Conservation (phyloP, 2,888 invertebrate species). For the Nemotelus pantherinus region DNA sequence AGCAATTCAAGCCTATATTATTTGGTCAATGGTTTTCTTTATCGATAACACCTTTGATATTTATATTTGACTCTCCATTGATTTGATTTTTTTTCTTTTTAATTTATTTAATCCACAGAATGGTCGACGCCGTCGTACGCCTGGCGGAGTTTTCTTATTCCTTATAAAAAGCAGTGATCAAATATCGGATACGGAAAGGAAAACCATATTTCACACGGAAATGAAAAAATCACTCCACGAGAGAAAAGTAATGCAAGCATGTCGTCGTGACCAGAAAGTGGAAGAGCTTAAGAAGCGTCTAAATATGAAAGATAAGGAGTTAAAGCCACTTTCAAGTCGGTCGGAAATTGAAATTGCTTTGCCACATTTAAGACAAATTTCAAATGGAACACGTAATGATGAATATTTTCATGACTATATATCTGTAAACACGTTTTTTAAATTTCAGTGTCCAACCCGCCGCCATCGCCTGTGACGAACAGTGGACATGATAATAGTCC, state of each 20-base stretch:
- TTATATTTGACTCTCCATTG: too few relatives aligned
- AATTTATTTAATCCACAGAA: slow-evolving; percentile 65
- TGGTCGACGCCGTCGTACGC: slow-evolving; percentile 81
- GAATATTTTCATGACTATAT: slow-evolving; percentile 32
- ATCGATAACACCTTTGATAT: too few relatives aligned
- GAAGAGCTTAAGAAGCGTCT: slow-evolving; percentile 73
- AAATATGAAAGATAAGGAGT: slow-evolving; percentile 62
- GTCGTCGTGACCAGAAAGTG: slow-evolving; percentile 72
- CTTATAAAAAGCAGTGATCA: slow-evolving; percentile 78
- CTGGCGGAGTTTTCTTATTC: slow-evolving; percentile 87
- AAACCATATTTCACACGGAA: slow-evolving; percentile 76
- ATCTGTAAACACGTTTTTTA: slow-evolving; percentile 4
- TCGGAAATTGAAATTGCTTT: slow-evolving; percentile 56
- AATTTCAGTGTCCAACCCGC: slow-evolving; percentile 71
- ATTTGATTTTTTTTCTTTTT: too few relatives aligned
- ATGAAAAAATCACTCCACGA: slow-evolving; percentile 68
- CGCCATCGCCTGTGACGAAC: slow-evolving; percentile 83
- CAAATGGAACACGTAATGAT: slow-evolving; percentile 55
- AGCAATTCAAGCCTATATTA: too few relatives aligned
- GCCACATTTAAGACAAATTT: slow-evolving; percentile 57
- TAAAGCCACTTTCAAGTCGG: slow-evolving; percentile 58
- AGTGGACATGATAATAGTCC: slow-evolving; percentile 72
- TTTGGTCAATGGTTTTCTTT: too few relatives aligned
- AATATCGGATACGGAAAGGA: slow-evolving; percentile 73
- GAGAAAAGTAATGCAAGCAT: slow-evolving; percentile 68